These are phyloP conservation scores for Hydrotaea cyrtoneurina DNA, from an alignment of 2,888 invertebrate genomes.

Conservation along the genomic window DNA sequence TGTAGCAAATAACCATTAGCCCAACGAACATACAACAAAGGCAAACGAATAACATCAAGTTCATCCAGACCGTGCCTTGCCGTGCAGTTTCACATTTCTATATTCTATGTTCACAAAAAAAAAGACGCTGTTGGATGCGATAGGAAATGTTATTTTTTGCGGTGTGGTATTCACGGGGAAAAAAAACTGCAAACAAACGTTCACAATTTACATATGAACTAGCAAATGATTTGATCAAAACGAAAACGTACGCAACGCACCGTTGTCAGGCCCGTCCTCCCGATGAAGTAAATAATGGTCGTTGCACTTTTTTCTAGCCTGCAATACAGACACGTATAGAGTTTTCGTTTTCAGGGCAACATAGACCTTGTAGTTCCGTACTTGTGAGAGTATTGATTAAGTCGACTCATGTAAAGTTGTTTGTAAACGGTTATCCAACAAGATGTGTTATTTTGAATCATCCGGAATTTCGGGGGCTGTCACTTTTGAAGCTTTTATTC, in stretches of 20 bases:
- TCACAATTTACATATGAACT: conserved; percentile 48
- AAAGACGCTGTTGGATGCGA: background rate
- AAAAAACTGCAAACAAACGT: conserved; percentile 41
- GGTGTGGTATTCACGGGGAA: conserved; percentile 23
- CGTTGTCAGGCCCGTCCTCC: background rate
- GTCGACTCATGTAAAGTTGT: too few species aligned
- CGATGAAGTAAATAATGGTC: background rate
- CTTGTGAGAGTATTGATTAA: too few species aligned
- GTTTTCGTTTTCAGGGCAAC: background rate
- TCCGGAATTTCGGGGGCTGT: too few species aligned
- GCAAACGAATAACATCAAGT: background rate
- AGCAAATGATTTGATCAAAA: conserved; percentile 27
- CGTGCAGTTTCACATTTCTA: conserved; percentile 3
- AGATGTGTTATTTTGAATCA: too few species aligned
- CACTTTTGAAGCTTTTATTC: too few species aligned
- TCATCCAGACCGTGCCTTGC: background rate
- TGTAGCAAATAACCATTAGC: conserved; percentile 65
- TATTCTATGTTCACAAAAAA: conserved; percentile 31
- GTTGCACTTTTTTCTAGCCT: background rate
- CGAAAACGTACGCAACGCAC: conserved; percentile 28
- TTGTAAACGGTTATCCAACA: too few species aligned
- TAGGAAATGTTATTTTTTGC: conserved; percentile 18
- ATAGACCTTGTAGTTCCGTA: background rate
- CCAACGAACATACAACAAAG: conserved; percentile 1
- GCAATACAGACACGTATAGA: background rate